A percentile compares a stretch with the other conserved stretches of the same genome.
These are phyloP conservation scores for Cyanoramphus novaezelandiae DNA, from an alignment of 2,113 vertebrate genomes.

Conservation along the genomic window DNA sequence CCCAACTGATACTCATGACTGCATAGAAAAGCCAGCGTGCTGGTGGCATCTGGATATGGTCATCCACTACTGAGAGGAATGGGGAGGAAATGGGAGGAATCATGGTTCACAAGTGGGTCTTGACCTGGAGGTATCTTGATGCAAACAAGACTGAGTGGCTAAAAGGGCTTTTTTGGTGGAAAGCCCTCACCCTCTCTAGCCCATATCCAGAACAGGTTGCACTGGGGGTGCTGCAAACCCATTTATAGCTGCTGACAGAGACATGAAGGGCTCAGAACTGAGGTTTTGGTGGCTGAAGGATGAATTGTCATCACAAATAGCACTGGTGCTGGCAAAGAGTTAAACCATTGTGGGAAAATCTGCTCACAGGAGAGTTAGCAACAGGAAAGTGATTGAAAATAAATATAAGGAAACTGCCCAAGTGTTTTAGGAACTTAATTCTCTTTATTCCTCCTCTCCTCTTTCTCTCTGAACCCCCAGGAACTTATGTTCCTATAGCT, in stretches of 20 bases:
- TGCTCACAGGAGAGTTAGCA: not conserved
- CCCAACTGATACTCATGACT: not conserved
- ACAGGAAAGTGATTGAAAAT: not conserved
- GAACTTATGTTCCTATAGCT: not conserved
- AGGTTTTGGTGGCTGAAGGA: not conserved
- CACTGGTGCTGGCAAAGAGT: not conserved
- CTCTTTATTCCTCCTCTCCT: not conserved
- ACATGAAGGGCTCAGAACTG: not conserved
- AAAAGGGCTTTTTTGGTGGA: not conserved
- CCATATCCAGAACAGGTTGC: not conserved
- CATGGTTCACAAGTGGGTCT: not conserved
- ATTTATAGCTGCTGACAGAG: not conserved
- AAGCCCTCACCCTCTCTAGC: not conserved
- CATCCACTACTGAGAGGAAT: not conserved
- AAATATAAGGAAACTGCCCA: not conserved
- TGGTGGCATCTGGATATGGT: not conserved
- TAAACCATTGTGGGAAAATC: not conserved
- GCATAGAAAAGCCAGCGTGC: rapidly evolving
- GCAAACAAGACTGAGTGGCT: not conserved
- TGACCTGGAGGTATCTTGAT: not conserved
- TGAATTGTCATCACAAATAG: not conserved
- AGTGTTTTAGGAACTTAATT: not conserved
- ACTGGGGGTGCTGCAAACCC: not conserved
- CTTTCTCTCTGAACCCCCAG: not conserved
- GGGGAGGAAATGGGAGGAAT: not conserved